Evolutionary conservation across 1,140 invertebrate genomes (phyloP).

Genomic region (Aphelenchoides besseyi): DNA sequence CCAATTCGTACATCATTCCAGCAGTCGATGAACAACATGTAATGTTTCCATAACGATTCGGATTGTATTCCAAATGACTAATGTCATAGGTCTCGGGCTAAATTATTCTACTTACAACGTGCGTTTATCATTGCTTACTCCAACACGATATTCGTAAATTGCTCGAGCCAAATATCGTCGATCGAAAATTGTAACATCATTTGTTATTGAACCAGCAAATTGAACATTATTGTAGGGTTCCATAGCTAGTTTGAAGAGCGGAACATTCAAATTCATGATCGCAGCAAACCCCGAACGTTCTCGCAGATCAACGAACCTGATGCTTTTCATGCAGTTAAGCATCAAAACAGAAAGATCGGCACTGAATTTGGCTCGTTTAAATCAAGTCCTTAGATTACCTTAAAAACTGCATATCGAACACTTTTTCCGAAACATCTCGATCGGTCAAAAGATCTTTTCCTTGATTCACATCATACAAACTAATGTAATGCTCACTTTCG

Average conservation of each 20-base stretch:
- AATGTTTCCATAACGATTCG: slow-evolving; percentile 19
- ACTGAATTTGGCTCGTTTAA: background rate
- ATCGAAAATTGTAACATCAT: slow-evolving; percentile 11
- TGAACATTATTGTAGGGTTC: slow-evolving; percentile 23
- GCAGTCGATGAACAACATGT: background rate
- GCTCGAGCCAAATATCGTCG: background rate
- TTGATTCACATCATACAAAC: slow-evolving; percentile 20
- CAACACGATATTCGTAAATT: slow-evolving; percentile 9
- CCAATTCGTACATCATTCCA: slow-evolving; percentile 14
- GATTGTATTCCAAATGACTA: slow-evolving; percentile 11
- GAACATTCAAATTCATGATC: slow-evolving; percentile 1
- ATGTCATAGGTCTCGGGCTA: slow-evolving; percentile 9
- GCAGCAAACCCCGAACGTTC: slow-evolving; percentile 2
- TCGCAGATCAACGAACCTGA: slow-evolving; percentile 11
- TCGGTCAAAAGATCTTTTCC: slow-evolving; percentile 12
- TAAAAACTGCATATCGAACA: slow-evolving; percentile 2
- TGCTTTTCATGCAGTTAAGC: slow-evolving; percentile 6
- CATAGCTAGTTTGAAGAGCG: slow-evolving; percentile 7
- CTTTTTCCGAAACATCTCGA: slow-evolving; percentile 9
- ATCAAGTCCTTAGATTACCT: slow-evolving; percentile 9
- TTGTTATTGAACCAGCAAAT: slow-evolving; percentile 7
- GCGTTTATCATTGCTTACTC: background rate
- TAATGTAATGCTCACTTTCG: slow-evolving; percentile 12
- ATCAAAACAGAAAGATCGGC: slow-evolving; percentile 11
- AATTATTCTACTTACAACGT: background rate